Conservation (phyloP, 2,888 invertebrate species). For the Papilio gigon region DNA sequence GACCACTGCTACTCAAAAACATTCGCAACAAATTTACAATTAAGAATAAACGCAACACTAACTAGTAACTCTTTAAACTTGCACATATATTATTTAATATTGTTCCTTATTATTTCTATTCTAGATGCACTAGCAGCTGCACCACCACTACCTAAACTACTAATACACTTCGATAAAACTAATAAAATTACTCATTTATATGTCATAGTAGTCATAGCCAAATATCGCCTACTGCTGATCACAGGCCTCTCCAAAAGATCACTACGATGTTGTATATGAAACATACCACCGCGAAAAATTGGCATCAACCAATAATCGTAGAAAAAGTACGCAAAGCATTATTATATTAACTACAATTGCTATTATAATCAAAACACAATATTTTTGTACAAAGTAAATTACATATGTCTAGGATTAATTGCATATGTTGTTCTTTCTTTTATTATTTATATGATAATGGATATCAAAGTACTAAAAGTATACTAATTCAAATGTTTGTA, state of each 20-base stretch:
- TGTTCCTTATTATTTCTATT: no score
- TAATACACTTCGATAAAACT: no score
- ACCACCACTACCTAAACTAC: background rate
- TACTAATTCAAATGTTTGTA: background rate
- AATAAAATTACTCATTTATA: no score
- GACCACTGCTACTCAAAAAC: background rate
- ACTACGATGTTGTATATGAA: no score
- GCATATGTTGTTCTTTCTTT: background rate
- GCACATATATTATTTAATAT: no score
- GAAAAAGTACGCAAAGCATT: conserved; percentile 5
- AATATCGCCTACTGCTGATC: no score
- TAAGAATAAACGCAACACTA: background rate
- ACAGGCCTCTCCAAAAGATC: no score
- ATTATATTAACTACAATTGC: background rate
- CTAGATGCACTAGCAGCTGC: background rate
- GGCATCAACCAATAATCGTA: background rate
- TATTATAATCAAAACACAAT: background rate
- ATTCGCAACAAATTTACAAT: background rate
- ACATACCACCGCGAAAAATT: background rate
- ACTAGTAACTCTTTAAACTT: background rate
- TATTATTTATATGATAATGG: background rate
- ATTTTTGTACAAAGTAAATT: background rate
- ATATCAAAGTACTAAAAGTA: background rate
- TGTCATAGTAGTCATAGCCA: no score
- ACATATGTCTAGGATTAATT: background rate